These are phyloP conservation scores for Malurus leucopterus DNA, from an alignment of 2,797 vertebrate species.

Conservation along the genomic window DNA sequence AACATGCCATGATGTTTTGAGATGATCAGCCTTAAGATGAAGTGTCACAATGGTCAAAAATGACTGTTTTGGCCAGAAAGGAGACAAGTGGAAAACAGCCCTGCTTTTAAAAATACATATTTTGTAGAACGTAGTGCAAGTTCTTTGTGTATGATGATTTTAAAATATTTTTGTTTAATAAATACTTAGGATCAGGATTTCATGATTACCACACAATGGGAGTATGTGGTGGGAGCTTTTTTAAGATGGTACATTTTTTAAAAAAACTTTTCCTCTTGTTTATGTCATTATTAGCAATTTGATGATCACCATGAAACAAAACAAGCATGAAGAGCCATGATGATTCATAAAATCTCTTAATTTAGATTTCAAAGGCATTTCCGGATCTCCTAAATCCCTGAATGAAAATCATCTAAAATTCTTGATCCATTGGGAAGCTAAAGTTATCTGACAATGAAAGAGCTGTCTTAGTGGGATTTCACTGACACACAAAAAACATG, in stretches of 20 bases:
- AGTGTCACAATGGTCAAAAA: neutral
- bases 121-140: neutral
- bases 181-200: neutral
- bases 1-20: neutral
- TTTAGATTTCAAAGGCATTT: neutral
- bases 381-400: neutral
- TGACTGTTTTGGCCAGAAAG: neutral
- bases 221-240: neutral
- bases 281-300: neutral
- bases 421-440: neutral
- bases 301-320: neutral
- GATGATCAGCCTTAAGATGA: neutral
- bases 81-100: rapidly evolving
- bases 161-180: neutral
- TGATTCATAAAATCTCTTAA: neutral
- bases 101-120: neutral
- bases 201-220: neutral
- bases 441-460: neutral
- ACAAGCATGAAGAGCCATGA: neutral
- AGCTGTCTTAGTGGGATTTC: neutral
- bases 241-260: neutral
- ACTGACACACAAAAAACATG: neutral
- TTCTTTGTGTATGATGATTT: neutral
- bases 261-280: neutral
- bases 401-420: neutral